Percentiles rank a stretch among this genome's conserved stretches.
These are phyloP conservation scores for Passerina amoena DNA, from an alignment of 2,113 vertebrate species.

Conservation along the genomic window DNA sequence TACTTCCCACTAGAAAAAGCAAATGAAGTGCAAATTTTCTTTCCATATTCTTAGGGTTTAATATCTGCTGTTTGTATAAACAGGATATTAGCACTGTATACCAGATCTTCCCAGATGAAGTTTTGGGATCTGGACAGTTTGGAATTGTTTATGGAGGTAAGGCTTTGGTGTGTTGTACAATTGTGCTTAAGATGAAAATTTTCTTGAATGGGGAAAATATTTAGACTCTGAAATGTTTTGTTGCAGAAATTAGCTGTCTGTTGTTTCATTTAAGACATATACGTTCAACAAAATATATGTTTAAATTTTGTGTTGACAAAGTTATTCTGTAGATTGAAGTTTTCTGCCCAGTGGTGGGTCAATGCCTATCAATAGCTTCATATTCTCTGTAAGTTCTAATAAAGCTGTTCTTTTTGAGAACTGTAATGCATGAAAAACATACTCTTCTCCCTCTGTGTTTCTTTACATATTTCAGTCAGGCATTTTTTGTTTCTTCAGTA, in stretches of 20 bases:
- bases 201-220: not conserved
- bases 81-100: slow-evolving; percentile 97
- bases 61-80: slow-evolving; percentile 12
- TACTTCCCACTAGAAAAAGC: not conserved
- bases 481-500: not conserved
- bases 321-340: not conserved
- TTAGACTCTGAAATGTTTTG: not conserved
- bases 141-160: slow-evolving; percentile 98
- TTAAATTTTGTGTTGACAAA: not conserved
- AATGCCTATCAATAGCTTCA: not conserved
- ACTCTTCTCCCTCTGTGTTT: not conserved
- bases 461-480: not conserved
- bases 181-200: not conserved
- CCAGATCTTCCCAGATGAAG: slow-evolving; percentile 97
- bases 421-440: not conserved
- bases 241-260: not conserved
- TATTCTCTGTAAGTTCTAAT: not conserved
- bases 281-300: not conserved
- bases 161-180: not conserved
- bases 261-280: not conserved
- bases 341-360: not conserved
- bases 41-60: not conserved
- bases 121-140: slow-evolving; percentile 95
- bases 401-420: not conserved
- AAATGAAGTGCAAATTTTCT: not conserved